A percentile compares a stretch with the other conserved stretches of the same genome.
These are phyloP conservation scores for Lordiphosa fenestrarum DNA, from an alignment of 2,888 invertebrate species.

Conservation along the genomic window DNA sequence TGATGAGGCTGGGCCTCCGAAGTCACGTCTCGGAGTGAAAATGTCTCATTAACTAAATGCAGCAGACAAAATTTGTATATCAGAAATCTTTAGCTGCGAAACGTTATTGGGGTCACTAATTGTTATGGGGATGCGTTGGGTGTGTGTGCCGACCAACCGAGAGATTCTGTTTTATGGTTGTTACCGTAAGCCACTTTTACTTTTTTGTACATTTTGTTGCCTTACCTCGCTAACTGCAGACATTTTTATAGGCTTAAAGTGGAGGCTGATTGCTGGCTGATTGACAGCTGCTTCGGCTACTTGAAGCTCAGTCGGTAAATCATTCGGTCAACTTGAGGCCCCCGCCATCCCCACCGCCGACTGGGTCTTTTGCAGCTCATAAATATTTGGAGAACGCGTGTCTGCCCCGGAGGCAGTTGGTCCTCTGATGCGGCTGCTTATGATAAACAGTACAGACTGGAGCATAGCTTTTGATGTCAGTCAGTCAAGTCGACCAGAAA, in stretches of 20 bases:
- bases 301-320: constrained; percentile 69
- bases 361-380: constrained; percentile 47
- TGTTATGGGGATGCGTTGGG: constrained; percentile 45
- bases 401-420: constrained; percentile 43
- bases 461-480: constrained; percentile 29
- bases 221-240: constrained; percentile 45
- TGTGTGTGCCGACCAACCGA: constrained; percentile 17
- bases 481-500: constrained; percentile 31
- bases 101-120: constrained; percentile 70
- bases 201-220: constrained; percentile 24
- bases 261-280: constrained; percentile 69
- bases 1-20: constrained; percentile 29
- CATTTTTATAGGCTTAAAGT: constrained; percentile 66
- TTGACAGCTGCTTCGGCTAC: constrained; percentile 68
- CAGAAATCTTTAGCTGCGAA: constrained; percentile 56
- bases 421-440: constrained; percentile 15
- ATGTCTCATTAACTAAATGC: constrained; percentile 67
- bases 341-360: too few relatives aligned
- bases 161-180: constrained; percentile 39
- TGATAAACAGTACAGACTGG: constrained; percentile 11
- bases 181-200: constrained; percentile 72
- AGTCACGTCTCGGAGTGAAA: constrained; percentile 59
- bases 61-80: constrained; percentile 42
- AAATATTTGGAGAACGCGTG: constrained; percentile 63
- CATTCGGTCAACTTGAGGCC: constrained; percentile 53